Evolutionary conservation across 2,113 vertebrate species (phyloP), one percentile per base, ranked within the genome.

Genomic region (Phalacrocorax aristotelis): DNA sequence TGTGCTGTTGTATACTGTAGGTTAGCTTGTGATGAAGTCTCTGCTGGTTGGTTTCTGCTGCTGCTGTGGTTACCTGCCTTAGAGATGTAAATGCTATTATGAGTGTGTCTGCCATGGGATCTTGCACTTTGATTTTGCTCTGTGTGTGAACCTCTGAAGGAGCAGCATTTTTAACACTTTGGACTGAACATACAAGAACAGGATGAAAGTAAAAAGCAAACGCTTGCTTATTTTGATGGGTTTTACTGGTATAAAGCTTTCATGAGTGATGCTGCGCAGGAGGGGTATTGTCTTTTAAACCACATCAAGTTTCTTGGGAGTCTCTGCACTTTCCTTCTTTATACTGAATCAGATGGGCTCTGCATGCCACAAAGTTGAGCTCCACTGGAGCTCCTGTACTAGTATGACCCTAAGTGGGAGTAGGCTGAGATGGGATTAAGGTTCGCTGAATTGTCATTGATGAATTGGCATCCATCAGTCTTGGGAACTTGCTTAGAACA

Each of bases 121-220:
- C 44, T 69, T 44, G 27, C 26, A 34, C 32, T 68, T 68, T 20
- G 15, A 4, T 69, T 72, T 42, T 55, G 49, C 38, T 40, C 2
- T 38, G 11, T 26, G 14, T 26, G 36, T 61, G 74, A 58, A 16
- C 14, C 29, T 51, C 22, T 70, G 80, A 70, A 25, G 27, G 66
- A n/a, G 7, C 52, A 65, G 40, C 18, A 16, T 38, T 51, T 51
- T 75, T 82, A 87, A 48, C 7, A 13, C 25, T 34, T 62, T 3
- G 0, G 44, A 26, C 46, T 26, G 66, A 80, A 57, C 7, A 1
- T 27, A 4, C 3, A 36, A 34, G 46, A 60, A 44, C 13, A 0
- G 2, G 6, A 13, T 76, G 30, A 58, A 84, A 79, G 34, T 40
- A 5, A 34, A 94, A 87, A 66, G 20, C 52, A 57, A 55, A 55